Conservation (phyloP, 2,797 vertebrate species). For the Discoglossus pictus region DNA sequence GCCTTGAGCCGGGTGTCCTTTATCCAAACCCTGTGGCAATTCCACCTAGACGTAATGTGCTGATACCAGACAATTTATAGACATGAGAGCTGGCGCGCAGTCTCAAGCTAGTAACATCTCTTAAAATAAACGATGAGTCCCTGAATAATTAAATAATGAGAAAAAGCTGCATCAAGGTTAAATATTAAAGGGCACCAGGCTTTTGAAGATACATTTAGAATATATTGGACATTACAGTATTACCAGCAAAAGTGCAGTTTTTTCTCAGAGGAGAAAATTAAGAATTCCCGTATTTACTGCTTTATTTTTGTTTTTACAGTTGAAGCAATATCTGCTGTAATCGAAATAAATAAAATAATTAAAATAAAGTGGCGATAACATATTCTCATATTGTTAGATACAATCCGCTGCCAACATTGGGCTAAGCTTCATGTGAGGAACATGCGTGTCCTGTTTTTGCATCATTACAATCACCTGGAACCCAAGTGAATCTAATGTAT, state of each 20-base stretch:
- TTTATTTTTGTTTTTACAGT: conserved; percentile 13
- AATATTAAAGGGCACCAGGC: conserved; percentile 31
- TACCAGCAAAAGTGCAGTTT: neutral
- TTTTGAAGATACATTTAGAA: conserved; percentile 42
- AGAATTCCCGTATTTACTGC: conserved; percentile 18
- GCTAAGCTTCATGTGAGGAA: too few species aligned
- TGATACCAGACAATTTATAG: conserved; percentile 39
- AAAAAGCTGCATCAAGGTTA: conserved; percentile 37
- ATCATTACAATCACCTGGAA: too few species aligned
- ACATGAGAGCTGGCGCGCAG: conserved; percentile 32
- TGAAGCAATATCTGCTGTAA: conserved; percentile 1
- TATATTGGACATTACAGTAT: conserved; percentile 2
- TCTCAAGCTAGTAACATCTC: conserved; percentile 44
- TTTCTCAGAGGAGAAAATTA: conserved; percentile 19
- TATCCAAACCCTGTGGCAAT: conserved; percentile 19
- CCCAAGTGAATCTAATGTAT: too few species aligned
- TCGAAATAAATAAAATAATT: too few species aligned
- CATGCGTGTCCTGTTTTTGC: too few species aligned
- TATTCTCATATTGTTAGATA: too few species aligned
- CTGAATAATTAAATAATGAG: conserved; percentile 46
- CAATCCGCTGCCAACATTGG: too few species aligned
- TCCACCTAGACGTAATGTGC: conserved; percentile 20
- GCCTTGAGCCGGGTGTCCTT: neutral
- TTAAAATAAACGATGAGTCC: conserved; percentile 43
- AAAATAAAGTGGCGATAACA: too few species aligned